phyloP scores from a whole-genome alignment of 2,797 vertebrate species.

The Diceros bicornis region DNA sequence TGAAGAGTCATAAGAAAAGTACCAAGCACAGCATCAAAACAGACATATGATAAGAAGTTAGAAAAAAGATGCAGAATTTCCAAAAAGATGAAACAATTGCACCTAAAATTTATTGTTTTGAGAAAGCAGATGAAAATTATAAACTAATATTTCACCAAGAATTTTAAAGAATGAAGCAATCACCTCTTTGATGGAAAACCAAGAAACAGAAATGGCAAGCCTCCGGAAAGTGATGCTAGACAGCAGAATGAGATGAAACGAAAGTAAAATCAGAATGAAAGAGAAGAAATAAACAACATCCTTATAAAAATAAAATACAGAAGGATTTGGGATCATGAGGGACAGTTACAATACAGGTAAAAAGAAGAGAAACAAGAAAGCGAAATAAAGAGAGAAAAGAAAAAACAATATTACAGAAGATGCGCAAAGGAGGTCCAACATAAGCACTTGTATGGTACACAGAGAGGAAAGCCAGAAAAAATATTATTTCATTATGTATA shows the following conservation, averaged over 20 bases:
- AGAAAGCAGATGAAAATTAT: background rate
- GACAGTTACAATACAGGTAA: background rate
- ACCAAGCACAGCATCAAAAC: background rate
- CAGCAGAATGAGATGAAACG: background rate
- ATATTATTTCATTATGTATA: background rate
- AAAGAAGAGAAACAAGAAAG: background rate
- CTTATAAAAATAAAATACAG: conserved; percentile 10
- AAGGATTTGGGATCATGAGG: background rate
- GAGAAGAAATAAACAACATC: background rate
- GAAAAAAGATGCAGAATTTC: background rate
- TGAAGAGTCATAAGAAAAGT: background rate
- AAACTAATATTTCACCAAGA: background rate
- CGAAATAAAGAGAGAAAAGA: background rate
- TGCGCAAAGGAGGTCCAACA: background rate
- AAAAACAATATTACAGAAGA: background rate
- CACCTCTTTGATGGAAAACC: background rate
- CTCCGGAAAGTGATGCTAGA: background rate
- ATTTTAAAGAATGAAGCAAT: background rate
- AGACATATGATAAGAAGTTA: background rate
- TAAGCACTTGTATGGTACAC: background rate
- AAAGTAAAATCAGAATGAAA: background rate
- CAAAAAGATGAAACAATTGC: background rate
- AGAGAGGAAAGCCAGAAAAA: background rate
- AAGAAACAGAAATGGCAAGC: background rate
- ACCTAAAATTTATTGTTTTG: background rate